Evolutionary conservation across 2,888 invertebrate species (phyloP), one percentile per base, ranked within the genome.

Genomic region (Phyllotreta striolata): DNA sequence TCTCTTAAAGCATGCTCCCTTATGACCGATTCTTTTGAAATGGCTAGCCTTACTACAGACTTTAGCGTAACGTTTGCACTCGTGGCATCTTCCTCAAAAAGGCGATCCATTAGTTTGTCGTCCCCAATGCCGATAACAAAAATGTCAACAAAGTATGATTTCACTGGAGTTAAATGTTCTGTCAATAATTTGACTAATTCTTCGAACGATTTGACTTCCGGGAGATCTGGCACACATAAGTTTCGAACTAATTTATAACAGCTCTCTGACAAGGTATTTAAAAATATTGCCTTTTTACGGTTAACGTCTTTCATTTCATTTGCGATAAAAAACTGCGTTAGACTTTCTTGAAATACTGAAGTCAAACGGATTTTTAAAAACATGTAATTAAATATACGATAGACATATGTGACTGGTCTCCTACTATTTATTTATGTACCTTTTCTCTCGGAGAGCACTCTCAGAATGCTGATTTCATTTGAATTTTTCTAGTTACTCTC

Each of bases 31-130:
- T 66, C 66, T 38, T 63, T 63, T 9, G 60, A 38, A 10, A 62
- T 9, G 10, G 57, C 44, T 14, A 55, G 10, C 49, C 59, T 67
- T 9, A 67, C n/a, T 13, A 43, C 43, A 6, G 5, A 43, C n/a
- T 43, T 43, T 3, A 58, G 40, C n/a, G 37, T 59, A 12, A 44
- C 39, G 6, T 5, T 13, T 0, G n/a, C 34, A 41, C 24, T 56
- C n/a, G 52, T 43, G 9, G 64, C 57, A 57, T 66, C 64, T 52
- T 61, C 61, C 40, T 66, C 66, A 55, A 66, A 64, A 10, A 64
- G 40, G 1, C 61, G 49, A 35, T 64, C 66, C 55, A 63, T 55
- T 12, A 64, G 41, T 47, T 56, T 56, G 10, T 55, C 59, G 34
- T 63, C 60, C n/a, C 55, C 55, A 7, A 67, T 58, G 34, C 64